Evolutionary conservation across 2,113 vertebrate species (phyloP), one percentile per base, ranked within the genome.

Genomic region (Meleagris gallopavo): DNA sequence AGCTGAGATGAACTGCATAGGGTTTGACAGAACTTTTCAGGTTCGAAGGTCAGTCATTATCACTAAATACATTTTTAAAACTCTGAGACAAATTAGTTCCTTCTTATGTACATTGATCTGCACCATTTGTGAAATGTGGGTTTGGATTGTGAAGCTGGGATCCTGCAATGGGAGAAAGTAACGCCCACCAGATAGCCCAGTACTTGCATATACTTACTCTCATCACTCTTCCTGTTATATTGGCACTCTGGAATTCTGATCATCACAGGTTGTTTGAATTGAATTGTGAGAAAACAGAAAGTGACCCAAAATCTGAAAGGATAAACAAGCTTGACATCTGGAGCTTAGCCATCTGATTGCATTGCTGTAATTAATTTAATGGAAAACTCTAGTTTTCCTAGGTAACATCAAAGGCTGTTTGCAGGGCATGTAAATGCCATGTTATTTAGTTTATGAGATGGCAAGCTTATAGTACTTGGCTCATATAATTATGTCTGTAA

Each of bases 221-320:
- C 34, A 34, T 58, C 64, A 41, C 2, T 27, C 34, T 93, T 86
- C 58, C n/a, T 27, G 13, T 32, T 80, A 41, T 13, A 21, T 9
- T 86, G 76, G 25, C 69, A 45, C 20, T 74, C 60, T 3, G 4
- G 90, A 86, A 84, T 50, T 91, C 50, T 83, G 54, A 64, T 85
- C 43, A 80, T 66, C 64, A 77, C 41, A 82, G 66, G 58, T 72
- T 88, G 36, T 55, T 48, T 70, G 64, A 70, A 88, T 70, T 93
- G 45, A 77, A 43, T 83, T 24, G 80, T 27, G 38, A 83, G 45
- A 73, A 36, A 66, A 54, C 12, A 83, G 64, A 43, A 90, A 80
- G 11, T 71, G 67, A 71, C 19, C 21, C 38, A 38, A 77, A 45
- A 91, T 94, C 55, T 62, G 69, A 58, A 86, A 80, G 65, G 24